Conservation (phyloP, 1,140 invertebrate species). For the Drosophila leontia region DNA sequence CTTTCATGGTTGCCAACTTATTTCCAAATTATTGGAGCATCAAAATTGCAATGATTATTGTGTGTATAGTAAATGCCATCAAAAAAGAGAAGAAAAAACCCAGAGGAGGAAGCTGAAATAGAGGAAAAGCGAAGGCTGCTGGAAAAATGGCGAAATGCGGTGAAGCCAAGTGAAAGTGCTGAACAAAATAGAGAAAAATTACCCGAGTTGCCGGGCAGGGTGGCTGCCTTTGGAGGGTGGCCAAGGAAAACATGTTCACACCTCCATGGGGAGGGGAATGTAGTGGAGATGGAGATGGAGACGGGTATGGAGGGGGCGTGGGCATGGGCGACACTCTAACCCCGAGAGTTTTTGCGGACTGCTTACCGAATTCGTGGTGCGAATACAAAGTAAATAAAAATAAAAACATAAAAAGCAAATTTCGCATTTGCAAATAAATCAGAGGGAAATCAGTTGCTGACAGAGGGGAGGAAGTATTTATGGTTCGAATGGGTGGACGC, state of each 20-base stretch:
- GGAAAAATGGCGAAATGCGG: constrained; percentile 39
- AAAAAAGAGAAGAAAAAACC: constrained; percentile 14
- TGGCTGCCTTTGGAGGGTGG: constrained; percentile 17
- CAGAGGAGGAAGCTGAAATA: constrained; percentile 13
- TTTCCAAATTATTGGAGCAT: constrained; percentile 83
- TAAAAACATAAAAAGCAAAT: constrained; percentile 83
- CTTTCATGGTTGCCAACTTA: constrained; percentile 58
- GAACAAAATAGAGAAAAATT: constrained; percentile 75
- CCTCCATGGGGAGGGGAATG: constrained; percentile 34
- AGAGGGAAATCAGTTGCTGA: constrained; percentile 82
- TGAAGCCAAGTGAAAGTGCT: constrained; percentile 74
- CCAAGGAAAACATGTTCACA: constrained; percentile 71
- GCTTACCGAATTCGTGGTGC: constrained; percentile 70
- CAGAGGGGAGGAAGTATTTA: constrained; percentile 81
- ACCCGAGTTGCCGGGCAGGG: constrained; percentile 40
- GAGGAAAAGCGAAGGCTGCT: constrained; percentile 21
- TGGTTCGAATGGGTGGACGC: constrained; percentile 65
- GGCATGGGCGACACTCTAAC: constrained; percentile 39
- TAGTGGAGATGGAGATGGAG: neutral
- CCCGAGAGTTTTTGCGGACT: constrained; percentile 41
- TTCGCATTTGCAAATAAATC: constrained; percentile 84
- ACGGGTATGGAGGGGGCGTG: constrained; percentile 5
- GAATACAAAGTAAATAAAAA: constrained; percentile 83
- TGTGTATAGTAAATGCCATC: constrained; percentile 51
- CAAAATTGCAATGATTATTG: constrained; percentile 83